Conservation (phyloP, 2,113 vertebrate species). For the Cisticola juncidis region DNA sequence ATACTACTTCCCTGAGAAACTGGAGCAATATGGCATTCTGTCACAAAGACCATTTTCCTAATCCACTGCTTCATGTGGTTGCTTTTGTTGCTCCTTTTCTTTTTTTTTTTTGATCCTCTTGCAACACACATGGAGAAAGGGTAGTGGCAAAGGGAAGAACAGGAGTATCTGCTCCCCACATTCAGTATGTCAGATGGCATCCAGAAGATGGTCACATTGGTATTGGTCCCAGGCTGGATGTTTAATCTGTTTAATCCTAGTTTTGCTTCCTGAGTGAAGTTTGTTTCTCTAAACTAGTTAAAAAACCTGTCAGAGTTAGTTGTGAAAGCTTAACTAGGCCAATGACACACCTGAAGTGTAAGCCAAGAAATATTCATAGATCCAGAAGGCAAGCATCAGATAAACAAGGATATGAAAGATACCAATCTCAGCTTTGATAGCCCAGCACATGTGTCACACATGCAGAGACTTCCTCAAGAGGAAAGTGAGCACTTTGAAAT, state of each 20-base stretch:
- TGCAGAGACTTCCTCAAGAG: background rate
- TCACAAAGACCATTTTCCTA: background rate
- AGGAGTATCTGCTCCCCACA: background rate
- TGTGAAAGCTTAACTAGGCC: background rate
- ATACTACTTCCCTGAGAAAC: background rate
- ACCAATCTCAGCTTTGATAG: background rate
- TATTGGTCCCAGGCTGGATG: background rate
- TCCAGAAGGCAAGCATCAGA: background rate
- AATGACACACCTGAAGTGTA: background rate
- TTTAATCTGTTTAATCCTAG: background rate
- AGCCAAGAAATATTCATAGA: background rate
- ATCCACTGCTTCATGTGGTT: background rate
- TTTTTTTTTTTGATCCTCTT: background rate
- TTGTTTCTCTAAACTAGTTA: background rate
- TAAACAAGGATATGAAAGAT: background rate
- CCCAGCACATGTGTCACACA: background rate
- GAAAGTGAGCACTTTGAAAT: background rate
- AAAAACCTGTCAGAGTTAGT: background rate
- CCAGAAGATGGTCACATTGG: background rate
- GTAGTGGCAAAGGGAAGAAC: background rate
- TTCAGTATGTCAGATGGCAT: background rate
- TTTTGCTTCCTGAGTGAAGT: background rate
- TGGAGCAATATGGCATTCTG: background rate
- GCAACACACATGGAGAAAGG: accelerated
- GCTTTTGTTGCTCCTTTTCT: background rate